Base-by-base conservation (phyloP, 2,113 vertebrate genomes). In the Seriola dumerili region DNA sequence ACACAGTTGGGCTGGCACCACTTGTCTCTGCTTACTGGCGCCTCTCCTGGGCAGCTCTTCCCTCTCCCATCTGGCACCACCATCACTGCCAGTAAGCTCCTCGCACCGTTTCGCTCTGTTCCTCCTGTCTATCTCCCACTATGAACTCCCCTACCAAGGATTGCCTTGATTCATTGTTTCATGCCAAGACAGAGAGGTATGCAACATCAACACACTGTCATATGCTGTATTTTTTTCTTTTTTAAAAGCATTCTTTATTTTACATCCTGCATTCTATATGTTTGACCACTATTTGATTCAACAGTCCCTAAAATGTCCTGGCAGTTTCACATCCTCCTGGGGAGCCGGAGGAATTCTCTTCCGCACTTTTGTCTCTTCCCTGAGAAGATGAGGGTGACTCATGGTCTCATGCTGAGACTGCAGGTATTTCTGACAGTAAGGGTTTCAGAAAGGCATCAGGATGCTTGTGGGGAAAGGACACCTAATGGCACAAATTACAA, bases 1-100 rank as follows among this genome's bases (percentile, higher is more conserved):
- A 93, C 91, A 94, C 93, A 95, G 93, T 95, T 93, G 93, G 93
- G 90, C 85, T 95, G 93, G 94, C 95, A 95, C 78, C 72, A 80
- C 91, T 91, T 72, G 84, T 92, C 93, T 92, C 88, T 89, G 91
- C 92, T 92, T 91, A 87, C 88, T 91, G 93, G 90, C 92, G 81
- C 69, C 81, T 94, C 93, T 94, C 88, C 90, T 92, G 93, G 89
- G 89, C 88, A 63, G 88, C 87, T 85, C 86, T 85, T 90, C 84
- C 82, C 79, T 91, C 92, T 91, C 91, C 93, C 95, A 95, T 95
- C 94, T 95, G 94, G 90, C 90, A 88, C 62, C 72, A 21, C 84
- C 87, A 76, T 86, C 88, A 66, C 85, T 94, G 94, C 94, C 93
- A 93, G 91, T 84, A 83, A 86, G 84, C 88, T 93, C 82, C 85